A percentile compares a stretch with the other conserved stretches of the same genome.
Evolutionary conservation across 1,140 invertebrate species (phyloP).

Genomic region (Dinothrombium tinctorium): DNA sequence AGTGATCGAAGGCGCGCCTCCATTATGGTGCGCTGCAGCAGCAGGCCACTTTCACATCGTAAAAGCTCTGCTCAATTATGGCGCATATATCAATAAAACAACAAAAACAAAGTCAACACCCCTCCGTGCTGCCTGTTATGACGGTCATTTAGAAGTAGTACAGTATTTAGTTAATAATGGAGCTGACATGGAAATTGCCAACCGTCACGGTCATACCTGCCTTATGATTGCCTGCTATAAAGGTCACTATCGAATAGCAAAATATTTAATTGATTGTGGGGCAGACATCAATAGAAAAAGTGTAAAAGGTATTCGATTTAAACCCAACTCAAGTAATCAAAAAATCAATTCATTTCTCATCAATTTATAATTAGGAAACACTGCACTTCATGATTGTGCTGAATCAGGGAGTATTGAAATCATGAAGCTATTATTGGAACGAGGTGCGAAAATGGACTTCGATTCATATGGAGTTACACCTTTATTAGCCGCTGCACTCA

Average conservation of each 20-base stretch:
- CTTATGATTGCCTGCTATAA: constrained; percentile 93
- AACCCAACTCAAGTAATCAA: not conserved
- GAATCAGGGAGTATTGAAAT: constrained; percentile 78
- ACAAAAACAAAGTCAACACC: constrained; percentile 76
- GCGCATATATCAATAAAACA: constrained; percentile 64
- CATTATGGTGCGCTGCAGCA: constrained; percentile 72
- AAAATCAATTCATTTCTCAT: not conserved
- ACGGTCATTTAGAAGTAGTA: constrained; percentile 42
- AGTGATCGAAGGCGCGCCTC: constrained; percentile 79
- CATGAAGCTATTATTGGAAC: constrained; percentile 33
- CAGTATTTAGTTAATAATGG: constrained; percentile 31
- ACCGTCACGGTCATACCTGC: constrained; percentile 77
- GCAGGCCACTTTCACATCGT: constrained; percentile 47
- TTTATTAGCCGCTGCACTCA: constrained; percentile 65
- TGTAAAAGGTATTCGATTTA: constrained; percentile 54
- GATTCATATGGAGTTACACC: constrained; percentile 91
- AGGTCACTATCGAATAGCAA: constrained; percentile 60
- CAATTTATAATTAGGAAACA: constrained; percentile 42
- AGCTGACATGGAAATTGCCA: constrained; percentile 74
- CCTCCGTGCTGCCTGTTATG: constrained; percentile 62
- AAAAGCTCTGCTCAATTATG: constrained; percentile 48
- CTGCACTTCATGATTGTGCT: constrained; percentile 80
- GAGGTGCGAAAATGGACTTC: constrained; percentile 72
- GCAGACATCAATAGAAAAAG: constrained; percentile 69
- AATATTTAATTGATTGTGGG: constrained; percentile 60